Evolutionary conservation across 2,888 invertebrate species (phyloP).

Genomic region (Pasiphila rectangulata): DNA sequence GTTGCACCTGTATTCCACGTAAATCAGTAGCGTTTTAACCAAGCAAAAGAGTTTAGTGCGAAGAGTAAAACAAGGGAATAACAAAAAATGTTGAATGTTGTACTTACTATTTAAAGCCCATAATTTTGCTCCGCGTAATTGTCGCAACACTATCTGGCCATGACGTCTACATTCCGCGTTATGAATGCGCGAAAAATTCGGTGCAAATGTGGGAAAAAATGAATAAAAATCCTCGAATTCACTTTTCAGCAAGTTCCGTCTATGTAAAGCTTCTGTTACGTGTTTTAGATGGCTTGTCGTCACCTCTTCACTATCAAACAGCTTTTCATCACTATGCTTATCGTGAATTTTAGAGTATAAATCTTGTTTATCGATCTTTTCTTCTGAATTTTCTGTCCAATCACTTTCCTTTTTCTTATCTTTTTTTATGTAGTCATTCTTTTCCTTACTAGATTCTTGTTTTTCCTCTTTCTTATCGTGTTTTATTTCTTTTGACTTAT

Average conservation of each 20-base stretch:
- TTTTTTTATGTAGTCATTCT: conserved; percentile 34
- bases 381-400: conserved; percentile 23
- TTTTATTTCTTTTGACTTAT: conserved; percentile 14
- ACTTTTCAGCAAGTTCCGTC: conserved; percentile 72
- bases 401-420: conserved; percentile 22
- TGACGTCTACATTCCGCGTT: conserved; percentile 85
- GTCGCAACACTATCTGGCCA: conserved; percentile 84
- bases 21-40: not conserved
- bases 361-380: conserved; percentile 28
- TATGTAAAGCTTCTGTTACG: conserved; percentile 61
- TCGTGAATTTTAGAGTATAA: conserved; percentile 13
- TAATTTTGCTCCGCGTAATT: conserved; percentile 84
- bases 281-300: conserved; percentile 56
- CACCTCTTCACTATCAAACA: conserved; percentile 41
- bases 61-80: not conserved
- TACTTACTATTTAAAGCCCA: conserved; percentile 88
- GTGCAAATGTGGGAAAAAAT: conserved; percentile 84
- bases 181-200: conserved; percentile 83
- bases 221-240: conserved; percentile 83
- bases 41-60: not conserved
- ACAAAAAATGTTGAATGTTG: conserved; percentile 6
- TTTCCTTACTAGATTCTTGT: conserved; percentile 14
- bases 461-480: conserved; percentile 10
- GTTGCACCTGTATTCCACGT: not conserved
- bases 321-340: conserved; percentile 32